Conservation (phyloP, 2,797 vertebrate species). For the Rhodeus uyekii region DNA sequence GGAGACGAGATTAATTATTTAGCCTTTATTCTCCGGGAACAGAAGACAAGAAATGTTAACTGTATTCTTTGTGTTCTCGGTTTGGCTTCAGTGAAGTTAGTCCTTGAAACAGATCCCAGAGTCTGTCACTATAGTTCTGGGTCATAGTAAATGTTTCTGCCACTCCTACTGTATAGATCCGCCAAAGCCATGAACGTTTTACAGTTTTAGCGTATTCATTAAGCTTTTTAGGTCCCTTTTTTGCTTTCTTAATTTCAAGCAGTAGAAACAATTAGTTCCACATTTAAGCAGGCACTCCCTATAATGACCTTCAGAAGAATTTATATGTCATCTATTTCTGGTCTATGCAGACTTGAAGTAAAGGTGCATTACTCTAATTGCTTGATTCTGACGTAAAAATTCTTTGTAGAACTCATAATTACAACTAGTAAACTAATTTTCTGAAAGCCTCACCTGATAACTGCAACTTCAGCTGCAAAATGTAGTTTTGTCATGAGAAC, state of each 20-base stretch:
- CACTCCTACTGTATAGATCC: constrained; percentile 21
- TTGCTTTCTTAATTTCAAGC: neutral
- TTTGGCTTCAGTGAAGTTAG: constrained; percentile 27
- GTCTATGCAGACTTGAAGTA: neutral
- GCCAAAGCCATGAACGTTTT: constrained; percentile 4
- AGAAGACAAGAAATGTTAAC: constrained; percentile 48
- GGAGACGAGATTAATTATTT: constrained; percentile 75
- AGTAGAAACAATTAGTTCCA: no score
- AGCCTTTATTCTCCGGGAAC: constrained; percentile 63
- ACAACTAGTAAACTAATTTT: neutral
- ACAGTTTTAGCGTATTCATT: constrained; percentile 4
- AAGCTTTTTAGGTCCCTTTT: neutral
- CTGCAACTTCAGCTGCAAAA: neutral
- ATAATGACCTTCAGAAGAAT: neutral
- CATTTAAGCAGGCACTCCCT: no score
- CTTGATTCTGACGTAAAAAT: neutral
- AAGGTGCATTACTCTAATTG: neutral
- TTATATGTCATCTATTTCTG: neutral
- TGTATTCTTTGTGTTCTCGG: constrained; percentile 45
- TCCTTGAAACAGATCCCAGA: constrained; percentile 34
- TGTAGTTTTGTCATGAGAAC: neutral
- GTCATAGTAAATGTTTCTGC: constrained; percentile 2
- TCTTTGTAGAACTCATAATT: neutral
- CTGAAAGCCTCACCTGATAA: neutral
- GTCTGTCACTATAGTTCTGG: constrained; percentile 1